phyloP scores from a whole-genome alignment of 2,113 vertebrate genomes.

The Leptobrachium ailaonicum region DNA sequence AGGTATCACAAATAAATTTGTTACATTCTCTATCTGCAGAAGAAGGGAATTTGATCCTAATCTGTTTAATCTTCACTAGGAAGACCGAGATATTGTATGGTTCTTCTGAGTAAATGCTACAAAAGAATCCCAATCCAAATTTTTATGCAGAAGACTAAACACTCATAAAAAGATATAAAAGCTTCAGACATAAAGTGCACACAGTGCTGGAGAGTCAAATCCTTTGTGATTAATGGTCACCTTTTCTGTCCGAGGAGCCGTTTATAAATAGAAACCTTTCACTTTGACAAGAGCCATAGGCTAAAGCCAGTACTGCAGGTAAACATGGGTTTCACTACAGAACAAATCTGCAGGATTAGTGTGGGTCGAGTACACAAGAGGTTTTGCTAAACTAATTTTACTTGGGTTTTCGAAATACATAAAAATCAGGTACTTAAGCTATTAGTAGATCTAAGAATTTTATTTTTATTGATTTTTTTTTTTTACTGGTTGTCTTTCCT shows the following conservation, averaged over 20 bases:
- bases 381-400: not conserved
- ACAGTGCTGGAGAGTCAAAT: not conserved
- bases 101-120: no score
- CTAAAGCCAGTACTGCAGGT: not conserved
- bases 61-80: no score
- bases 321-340: not conserved
- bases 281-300: constrained; percentile 14
- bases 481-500: no score
- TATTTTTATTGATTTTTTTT: no score
- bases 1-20: no score
- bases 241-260: constrained; percentile 15
- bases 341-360: constrained; percentile 4
- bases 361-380: not conserved
- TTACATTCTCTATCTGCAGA: no score
- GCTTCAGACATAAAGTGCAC: not conserved
- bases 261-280: constrained; percentile 22
- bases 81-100: no score
- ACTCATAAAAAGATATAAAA: not conserved
- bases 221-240: constrained; percentile 24
- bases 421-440: not conserved
- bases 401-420: not conserved
- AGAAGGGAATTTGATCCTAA: no score
- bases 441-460: not conserved
- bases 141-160: not conserved
- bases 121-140: not conserved